phyloP scores from a whole-genome alignment of 2,797 vertebrate species.

The Tachyglossus aculeatus region DNA sequence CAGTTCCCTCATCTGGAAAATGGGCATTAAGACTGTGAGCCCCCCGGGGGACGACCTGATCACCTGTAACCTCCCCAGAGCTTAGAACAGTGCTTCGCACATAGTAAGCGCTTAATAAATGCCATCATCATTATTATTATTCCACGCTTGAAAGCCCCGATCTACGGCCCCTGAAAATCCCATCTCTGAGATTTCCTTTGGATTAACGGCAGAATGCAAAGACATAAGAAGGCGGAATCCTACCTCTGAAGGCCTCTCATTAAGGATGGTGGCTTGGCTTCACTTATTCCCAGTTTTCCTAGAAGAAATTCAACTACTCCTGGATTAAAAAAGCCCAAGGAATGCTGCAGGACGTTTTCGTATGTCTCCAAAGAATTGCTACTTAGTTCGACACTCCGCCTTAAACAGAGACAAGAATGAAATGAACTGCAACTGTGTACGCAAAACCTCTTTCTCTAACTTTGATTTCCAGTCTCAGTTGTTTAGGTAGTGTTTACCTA shows the following conservation, averaged over 20 bases:
- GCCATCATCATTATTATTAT: no score
- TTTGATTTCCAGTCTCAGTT: neutral
- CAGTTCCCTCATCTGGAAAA: no score
- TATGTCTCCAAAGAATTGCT: conserved; percentile 83
- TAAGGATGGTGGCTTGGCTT: conserved; percentile 89
- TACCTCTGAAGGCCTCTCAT: conserved; percentile 97
- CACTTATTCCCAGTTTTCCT: conserved; percentile 88
- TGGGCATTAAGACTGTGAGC: no score
- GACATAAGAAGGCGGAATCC: conserved; percentile 26
- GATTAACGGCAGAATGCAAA: no score
- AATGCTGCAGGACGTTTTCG: conserved; percentile 83
- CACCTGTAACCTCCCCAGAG: no score
- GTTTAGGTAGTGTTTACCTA: no score
- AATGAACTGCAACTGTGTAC: neutral
- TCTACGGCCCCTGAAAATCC: no score
- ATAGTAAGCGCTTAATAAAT: no score
- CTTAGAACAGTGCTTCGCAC: no score
- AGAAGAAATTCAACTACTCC: conserved; percentile 90
- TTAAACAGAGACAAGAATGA: conserved; percentile 51
- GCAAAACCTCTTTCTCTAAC: neutral
- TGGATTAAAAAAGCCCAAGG: conserved; percentile 92
- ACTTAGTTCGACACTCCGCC: conserved; percentile 81
- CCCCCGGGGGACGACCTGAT: no score
- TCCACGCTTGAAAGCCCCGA: no score
- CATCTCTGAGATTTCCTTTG: no score